Evolutionary conservation across 2,797 vertebrate genomes (phyloP).

Genomic region (Hafferia zeledoni): DNA sequence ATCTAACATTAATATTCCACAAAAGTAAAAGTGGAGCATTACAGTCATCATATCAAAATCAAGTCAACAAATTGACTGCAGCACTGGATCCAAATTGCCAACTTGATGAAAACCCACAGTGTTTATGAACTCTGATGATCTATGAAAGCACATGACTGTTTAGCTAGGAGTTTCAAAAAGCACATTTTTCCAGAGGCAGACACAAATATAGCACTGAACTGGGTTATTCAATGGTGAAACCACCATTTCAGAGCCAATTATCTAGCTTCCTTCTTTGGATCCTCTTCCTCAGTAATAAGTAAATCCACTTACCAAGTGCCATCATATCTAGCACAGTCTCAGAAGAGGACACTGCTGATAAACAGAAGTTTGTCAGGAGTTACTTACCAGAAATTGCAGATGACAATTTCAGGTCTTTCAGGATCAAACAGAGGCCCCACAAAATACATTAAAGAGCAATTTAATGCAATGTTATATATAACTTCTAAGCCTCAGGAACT

Average conservation of each 20-base stretch:
- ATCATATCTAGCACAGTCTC: neutral
- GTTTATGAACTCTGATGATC: neutral
- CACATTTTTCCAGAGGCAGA: neutral
- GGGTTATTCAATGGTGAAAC: neutral
- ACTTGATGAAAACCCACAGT: neutral
- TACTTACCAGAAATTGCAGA: conserved; percentile 27
- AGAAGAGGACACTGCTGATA: neutral
- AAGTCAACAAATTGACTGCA: conserved; percentile 11
- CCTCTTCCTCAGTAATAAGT: neutral
- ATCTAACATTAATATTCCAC: conserved; percentile 45
- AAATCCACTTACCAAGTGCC: neutral
- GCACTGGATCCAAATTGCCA: conserved; percentile 11
- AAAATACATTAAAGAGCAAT: neutral
- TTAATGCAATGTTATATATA: neutral
- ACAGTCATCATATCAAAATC: conserved; percentile 45
- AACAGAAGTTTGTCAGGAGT: neutral
- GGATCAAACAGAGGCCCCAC: conserved; percentile 8
- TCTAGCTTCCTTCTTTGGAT: neutral
- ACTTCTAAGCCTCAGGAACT: neutral
- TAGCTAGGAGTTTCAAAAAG: conserved; percentile 21
- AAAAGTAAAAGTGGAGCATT: neutral
- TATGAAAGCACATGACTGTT: neutral
- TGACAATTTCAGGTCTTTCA: conserved; percentile 1
- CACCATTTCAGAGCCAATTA: conserved; percentile 17
- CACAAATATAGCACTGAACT: neutral